Evolutionary conservation across 64 coral and sea anemone species (phyloP).

Genomic region (Porites lutea): DNA sequence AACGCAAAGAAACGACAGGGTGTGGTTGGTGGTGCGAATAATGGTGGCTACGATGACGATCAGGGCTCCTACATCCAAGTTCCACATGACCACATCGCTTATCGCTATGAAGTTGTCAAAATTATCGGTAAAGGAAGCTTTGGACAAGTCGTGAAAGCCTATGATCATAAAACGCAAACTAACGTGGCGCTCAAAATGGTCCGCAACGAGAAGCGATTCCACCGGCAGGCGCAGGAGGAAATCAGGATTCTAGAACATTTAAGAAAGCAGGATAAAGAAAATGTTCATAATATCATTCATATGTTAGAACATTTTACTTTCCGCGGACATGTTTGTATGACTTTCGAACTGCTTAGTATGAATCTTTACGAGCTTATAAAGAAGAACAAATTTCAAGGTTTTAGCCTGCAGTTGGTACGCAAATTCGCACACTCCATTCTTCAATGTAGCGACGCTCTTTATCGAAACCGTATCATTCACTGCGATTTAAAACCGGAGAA

Average conservation of each 20-base stretch:
- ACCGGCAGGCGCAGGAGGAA: constrained; percentile 88
- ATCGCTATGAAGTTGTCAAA: constrained; percentile 98
- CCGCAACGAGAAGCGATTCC: constrained; percentile 98
- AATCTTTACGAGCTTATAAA: constrained; percentile 98
- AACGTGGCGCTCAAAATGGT: constrained; percentile 99
- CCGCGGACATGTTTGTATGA: constrained; percentile 99
- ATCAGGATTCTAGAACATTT: constrained; percentile 94
- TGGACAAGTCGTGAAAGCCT: constrained; percentile 98
- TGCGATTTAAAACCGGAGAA: constrained; percentile 99
- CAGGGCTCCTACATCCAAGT: constrained; percentile 99
- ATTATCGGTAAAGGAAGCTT: constrained; percentile 99
- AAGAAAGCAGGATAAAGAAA: constrained; percentile 98
- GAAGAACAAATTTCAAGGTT: constrained; percentile 99
- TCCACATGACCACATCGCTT: constrained; percentile 98
- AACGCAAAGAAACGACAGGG: constrained; percentile 99
- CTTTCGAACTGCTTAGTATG: constrained; percentile 99
- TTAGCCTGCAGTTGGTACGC: constrained; percentile 94
- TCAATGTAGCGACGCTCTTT: constrained; percentile 95
- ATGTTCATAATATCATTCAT: constrained; percentile 98
- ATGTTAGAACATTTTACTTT: constrained; percentile 99
- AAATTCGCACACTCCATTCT: constrained; percentile 99
- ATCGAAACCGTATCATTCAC: constrained; percentile 95
- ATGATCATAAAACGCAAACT: constrained; percentile 98
- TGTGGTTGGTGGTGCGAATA: constrained; percentile 98
- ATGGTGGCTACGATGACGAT: constrained; percentile 98